Conservation (phyloP, 2,888 invertebrate species). For the Drosophila lacicola region DNA sequence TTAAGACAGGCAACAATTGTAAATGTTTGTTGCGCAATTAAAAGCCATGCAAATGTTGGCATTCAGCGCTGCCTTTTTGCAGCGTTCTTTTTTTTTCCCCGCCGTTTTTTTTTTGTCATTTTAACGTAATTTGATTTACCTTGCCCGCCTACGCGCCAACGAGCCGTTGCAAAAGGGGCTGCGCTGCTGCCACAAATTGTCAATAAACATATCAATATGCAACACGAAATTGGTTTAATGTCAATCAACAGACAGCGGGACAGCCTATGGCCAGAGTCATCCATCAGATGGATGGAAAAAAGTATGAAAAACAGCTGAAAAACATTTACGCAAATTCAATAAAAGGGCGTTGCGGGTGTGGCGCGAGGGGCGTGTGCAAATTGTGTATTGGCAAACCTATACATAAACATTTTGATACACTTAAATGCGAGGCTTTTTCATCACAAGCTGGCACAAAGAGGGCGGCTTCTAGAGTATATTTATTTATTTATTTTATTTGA, state of each 20-base stretch:
- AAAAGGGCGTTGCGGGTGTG: constrained; percentile 8
- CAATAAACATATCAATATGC: constrained; percentile 76
- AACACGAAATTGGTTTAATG: constrained; percentile 70
- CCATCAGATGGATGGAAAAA: constrained; percentile 39
- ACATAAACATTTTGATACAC: constrained; percentile 30
- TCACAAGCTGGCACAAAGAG: neutral
- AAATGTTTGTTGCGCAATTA: constrained; percentile 79
- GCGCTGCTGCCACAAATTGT: constrained; percentile 59
- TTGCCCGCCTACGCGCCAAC: constrained; percentile 35
- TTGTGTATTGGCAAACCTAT: constrained; percentile 42
- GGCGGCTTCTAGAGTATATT: neutral
- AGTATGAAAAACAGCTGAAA: constrained; percentile 5
- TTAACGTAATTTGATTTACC: constrained; percentile 74
- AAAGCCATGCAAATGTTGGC: constrained; percentile 66
- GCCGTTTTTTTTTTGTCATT: constrained; percentile 18
- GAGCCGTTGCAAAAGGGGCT: constrained; percentile 9
- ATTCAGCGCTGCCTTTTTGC: constrained; percentile 43
- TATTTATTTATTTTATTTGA: neutral
- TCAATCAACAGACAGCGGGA: constrained; percentile 62
- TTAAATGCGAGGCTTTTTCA: constrained; percentile 4
- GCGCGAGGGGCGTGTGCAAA: constrained; percentile 17
- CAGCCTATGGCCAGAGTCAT: constrained; percentile 42
- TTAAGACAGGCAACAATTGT: constrained; percentile 77
- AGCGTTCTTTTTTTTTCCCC: neutral
- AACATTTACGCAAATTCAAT: constrained; percentile 56